phyloP scores from a whole-genome alignment of 2,113 vertebrate genomes.

The Pungitius pungitius region DNA sequence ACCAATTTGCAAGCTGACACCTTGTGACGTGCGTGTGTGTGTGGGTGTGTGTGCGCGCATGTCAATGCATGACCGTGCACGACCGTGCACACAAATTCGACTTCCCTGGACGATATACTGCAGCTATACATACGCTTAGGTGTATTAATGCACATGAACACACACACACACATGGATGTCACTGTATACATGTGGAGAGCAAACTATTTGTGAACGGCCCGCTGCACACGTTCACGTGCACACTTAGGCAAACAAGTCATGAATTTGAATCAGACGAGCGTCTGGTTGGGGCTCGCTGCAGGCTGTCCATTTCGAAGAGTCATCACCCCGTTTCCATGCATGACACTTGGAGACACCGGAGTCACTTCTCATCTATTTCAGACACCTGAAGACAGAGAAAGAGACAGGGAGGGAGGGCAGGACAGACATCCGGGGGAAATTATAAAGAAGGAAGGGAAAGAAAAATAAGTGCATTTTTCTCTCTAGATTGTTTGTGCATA shows the following conservation, averaged over 20 bases:
- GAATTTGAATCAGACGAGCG: conserved; percentile 71
- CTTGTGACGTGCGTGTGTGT: conserved; percentile 43
- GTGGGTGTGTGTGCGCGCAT: conserved; percentile 6
- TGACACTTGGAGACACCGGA: conserved; percentile 65
- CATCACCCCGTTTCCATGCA: conserved; percentile 62
- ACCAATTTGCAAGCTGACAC: conserved; percentile 75
- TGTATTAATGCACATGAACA: too few species aligned
- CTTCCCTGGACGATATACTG: conserved; percentile 23
- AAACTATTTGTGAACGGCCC: neutral
- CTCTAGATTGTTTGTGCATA: neutral
- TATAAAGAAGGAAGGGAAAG: neutral
- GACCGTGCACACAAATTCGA: conserved; percentile 19
- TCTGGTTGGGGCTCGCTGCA: conserved; percentile 62
- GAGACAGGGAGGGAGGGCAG: neutral
- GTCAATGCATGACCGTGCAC: conserved; percentile 23
- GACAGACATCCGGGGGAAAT: conserved; percentile 9
- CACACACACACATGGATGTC: neutral
- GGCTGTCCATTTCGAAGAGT: conserved; percentile 71
- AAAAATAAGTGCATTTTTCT: neutral
- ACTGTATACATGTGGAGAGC: neutral
- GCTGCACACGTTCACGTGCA: neutral
- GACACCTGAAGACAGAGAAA: conserved; percentile 42
- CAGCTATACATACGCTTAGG: neutral
- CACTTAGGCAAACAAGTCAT: conserved; percentile 59
- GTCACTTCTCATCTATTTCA: conserved; percentile 72